Percentiles rank a stretch among this genome's conserved stretches.
Conservation (phyloP, 2,888 invertebrate genomes). For the Quadriops clusia region DNA sequence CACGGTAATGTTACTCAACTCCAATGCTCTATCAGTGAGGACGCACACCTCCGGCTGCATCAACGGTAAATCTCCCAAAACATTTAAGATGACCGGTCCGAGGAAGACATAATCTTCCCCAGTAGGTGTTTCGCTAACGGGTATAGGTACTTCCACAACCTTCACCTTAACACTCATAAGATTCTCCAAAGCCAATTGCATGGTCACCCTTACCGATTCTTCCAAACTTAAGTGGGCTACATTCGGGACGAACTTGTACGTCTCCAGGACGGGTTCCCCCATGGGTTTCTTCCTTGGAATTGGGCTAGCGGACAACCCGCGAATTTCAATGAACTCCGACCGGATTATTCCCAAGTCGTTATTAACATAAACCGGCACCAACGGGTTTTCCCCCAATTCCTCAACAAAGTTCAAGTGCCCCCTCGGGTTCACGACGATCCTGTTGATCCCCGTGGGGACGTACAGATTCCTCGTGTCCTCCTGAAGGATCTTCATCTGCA, state of each 20-base stretch:
- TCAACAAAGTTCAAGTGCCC: conserved; percentile 15
- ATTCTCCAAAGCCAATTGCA: conserved; percentile 68
- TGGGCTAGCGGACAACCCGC: conserved; percentile 63
- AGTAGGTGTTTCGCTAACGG: conserved; percentile 1
- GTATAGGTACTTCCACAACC: conserved; percentile 39
- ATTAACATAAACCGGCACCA: conserved; percentile 32
- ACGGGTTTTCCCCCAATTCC: conserved; percentile 19
- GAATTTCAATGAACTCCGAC: conserved; percentile 47
- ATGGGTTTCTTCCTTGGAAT: conserved; percentile 57
- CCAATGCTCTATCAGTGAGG: conserved; percentile 40
- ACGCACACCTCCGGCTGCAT: conserved; percentile 55
- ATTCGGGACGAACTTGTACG: conserved; percentile 61
- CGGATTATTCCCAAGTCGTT: conserved; percentile 26
- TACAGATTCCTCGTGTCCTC: conserved; percentile 54
- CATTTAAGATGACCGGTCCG: conserved; percentile 43
- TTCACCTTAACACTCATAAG: conserved; percentile 49
- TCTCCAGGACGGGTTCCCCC: conserved; percentile 66
- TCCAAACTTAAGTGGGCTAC: conserved; percentile 18
- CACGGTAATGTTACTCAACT: conserved; percentile 43
- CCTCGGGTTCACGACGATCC: conserved; percentile 14
- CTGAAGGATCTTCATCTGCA: conserved; percentile 67
- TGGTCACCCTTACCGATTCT: conserved; percentile 43
- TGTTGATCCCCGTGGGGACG: conserved; percentile 45
- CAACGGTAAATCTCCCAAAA: conserved; percentile 55
- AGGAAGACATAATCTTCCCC: conserved; percentile 25